phyloP scores from a whole-genome alignment of 2,888 invertebrate genomes.

The Hybos culiciformis region DNA sequence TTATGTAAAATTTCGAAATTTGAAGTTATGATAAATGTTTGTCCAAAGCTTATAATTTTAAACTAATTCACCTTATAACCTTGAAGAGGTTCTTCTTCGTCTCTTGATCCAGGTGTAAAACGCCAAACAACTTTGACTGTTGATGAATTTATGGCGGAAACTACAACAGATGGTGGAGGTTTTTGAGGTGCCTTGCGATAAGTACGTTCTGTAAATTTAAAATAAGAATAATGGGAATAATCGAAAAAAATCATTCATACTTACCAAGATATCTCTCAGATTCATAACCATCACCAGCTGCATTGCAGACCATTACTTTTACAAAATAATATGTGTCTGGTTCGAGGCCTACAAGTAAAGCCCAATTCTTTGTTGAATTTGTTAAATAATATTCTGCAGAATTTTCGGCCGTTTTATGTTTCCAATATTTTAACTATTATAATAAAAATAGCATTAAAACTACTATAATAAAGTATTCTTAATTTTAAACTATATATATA shows the following conservation, averaged over 20 bases:
- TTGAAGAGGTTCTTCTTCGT: slow-evolving; percentile 82
- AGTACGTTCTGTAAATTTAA: slow-evolving; percentile 51
- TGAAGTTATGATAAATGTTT: too few relatives aligned
- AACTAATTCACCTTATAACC: slow-evolving; percentile 80
- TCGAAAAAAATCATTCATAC: slow-evolving; percentile 9
- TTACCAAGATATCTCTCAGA: slow-evolving; percentile 70
- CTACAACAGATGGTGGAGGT: slow-evolving; percentile 83
- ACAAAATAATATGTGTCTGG: slow-evolving; percentile 89
- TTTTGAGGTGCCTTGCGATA: slow-evolving; percentile 86
- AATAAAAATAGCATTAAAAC: slow-evolving; percentile 2
- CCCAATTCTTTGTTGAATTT: slow-evolving; percentile 68
- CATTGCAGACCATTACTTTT: slow-evolving; percentile 91
- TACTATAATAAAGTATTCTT: too few relatives aligned
- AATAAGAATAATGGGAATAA: background rate
- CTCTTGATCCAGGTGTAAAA: slow-evolving; percentile 74
- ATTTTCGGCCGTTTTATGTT: slow-evolving; percentile 54
- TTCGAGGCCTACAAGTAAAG: slow-evolving; percentile 81
- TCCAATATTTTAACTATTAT: slow-evolving; percentile 78
- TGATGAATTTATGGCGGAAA: slow-evolving; percentile 70
- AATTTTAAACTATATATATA: too few relatives aligned
- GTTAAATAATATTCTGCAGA: slow-evolving; percentile 74
- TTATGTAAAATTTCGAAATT: too few relatives aligned
- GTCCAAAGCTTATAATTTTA: background rate
- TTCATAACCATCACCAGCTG: slow-evolving; percentile 91
- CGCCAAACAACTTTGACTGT: slow-evolving; percentile 84